Evolutionary conservation across 2,888 invertebrate species (phyloP).

Genomic region (Chorisops tibialis): DNA sequence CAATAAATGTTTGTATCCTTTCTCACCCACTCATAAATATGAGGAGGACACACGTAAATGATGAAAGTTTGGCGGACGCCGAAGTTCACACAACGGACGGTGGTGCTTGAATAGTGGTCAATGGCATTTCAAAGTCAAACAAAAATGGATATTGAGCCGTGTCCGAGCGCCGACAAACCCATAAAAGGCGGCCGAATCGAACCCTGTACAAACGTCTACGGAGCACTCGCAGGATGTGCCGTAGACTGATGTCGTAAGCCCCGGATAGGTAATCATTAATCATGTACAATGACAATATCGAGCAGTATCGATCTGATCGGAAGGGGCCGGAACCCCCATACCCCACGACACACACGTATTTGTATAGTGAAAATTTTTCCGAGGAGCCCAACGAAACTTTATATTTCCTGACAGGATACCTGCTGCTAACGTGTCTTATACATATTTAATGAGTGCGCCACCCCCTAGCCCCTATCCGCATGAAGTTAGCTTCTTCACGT

Average conservation of each 20-base stretch:
- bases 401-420: too few relatives aligned
- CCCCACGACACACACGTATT: too few relatives aligned
- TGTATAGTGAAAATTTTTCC: too few relatives aligned
- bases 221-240: not conserved
- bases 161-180: not conserved
- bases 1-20: not conserved
- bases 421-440: not conserved
- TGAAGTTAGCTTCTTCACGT: too few relatives aligned
- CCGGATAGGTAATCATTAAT: slow-evolving; percentile 14
- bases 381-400: too few relatives aligned
- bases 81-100: not conserved
- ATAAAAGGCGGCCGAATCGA: not conserved
- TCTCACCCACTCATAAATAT: not conserved
- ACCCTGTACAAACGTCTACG: not conserved
- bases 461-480: not conserved
- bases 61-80: not conserved
- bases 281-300: slow-evolving; percentile 11
- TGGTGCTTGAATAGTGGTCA: not conserved
- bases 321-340: not conserved
- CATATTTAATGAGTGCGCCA: not conserved
- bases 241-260: slow-evolving; percentile 1
- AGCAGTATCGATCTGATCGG: not conserved
- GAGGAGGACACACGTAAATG: not conserved
- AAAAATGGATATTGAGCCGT: not conserved
- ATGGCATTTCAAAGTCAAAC: not conserved